Evolutionary conservation across 2,888 invertebrate genomes (phyloP).

Genomic region (Troides helena): DNA sequence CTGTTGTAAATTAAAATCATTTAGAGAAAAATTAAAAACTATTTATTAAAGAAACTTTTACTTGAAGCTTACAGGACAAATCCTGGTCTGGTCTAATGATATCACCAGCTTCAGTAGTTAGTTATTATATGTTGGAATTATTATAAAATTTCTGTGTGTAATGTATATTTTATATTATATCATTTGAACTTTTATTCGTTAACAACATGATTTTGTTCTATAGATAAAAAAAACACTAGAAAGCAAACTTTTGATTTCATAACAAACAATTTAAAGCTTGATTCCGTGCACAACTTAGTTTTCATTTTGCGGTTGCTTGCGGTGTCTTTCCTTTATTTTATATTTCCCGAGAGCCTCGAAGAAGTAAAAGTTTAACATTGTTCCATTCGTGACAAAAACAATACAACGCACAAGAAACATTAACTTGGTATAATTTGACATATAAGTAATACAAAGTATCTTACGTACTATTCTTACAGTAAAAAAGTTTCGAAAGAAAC

Average conservation of each 20-base stretch:
- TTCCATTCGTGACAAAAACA: slow-evolving; percentile 18
- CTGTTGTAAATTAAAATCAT: not conserved
- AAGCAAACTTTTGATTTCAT: slow-evolving; percentile 12
- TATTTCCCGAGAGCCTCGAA: slow-evolving; percentile 27
- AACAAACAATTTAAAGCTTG: slow-evolving; percentile 19
- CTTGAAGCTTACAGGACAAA: no score
- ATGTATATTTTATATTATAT: not conserved
- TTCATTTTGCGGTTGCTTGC: slow-evolving; percentile 26
- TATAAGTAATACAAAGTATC: not conserved
- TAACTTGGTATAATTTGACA: not conserved
- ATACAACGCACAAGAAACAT: slow-evolving; percentile 21
- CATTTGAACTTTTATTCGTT: not conserved
- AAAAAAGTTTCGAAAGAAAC: no score
- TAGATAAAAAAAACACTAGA: not conserved
- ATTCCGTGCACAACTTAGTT: slow-evolving; percentile 24
- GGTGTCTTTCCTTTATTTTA: slow-evolving; percentile 26
- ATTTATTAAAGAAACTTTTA: not conserved
- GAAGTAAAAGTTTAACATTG: slow-evolving; percentile 27
- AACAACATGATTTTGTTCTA: not conserved
- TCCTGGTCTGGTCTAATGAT: no score
- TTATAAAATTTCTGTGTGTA: not conserved
- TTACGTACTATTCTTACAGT: no score
- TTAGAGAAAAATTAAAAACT: not conserved
- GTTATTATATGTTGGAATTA: not conserved
- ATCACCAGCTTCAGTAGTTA: no score